Evolutionary conservation across 2,113 vertebrate species (phyloP), one percentile per base, ranked within the genome.

Genomic region (Scophthalmus maximus): DNA sequence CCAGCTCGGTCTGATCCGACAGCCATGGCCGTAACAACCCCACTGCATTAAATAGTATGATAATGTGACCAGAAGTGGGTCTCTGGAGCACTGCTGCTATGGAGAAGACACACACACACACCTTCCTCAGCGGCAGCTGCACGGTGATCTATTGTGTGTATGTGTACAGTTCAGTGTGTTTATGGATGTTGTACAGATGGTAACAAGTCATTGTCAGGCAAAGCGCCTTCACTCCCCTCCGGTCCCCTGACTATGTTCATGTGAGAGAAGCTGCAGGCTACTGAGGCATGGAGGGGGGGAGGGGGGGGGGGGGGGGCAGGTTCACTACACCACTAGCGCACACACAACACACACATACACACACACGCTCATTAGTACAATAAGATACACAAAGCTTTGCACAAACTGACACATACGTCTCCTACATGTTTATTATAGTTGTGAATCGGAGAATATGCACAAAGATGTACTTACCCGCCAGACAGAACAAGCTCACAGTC

Each of bases 161-260:
- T 67, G 81, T 79, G 85, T 74, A 83, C 68, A 63, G 68, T 67
- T 76, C 87, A 78, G 85, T 62, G 46, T 84, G 86, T 90, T 80
- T 87, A 83, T 86, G 85, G 76, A 82, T 89, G 82, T 81, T 56
- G 80, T 77, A 83, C 87, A 88, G 84, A 88, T 83, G 85, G 87
- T 80, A 83, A 91, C 86, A 85, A 87, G 83, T 87, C 87, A 85
- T 81, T 88, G 86, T 89, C 60, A 79, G 80, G 56, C 68, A 0
- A 66, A 34, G 34, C 2, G 49, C 53, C 55, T 73, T 73, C 74
- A 44, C 52, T 64, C 29, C 69, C 30, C 56, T 46, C 66, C 66
- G 34, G 56, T 78, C 80, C 80, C 72, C 53, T 10, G 56, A 61
- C 76, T 60, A 51, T 72, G 68, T 79, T 88, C 80, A 83, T 78